phyloP scores from a whole-genome alignment of 2,888 invertebrate genomes.

The Chymomyza fuscimana region DNA sequence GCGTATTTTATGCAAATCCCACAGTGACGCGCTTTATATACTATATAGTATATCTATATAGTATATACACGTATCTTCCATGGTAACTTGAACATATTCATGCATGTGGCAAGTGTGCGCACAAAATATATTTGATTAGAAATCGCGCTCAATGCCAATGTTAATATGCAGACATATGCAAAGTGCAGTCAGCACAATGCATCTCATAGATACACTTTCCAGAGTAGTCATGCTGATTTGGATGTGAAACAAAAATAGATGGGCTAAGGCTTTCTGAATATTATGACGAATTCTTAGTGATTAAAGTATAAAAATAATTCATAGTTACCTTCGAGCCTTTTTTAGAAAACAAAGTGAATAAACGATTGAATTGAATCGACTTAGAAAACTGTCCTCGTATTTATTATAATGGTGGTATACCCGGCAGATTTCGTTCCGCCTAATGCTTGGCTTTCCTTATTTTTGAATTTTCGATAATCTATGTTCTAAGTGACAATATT shows the following conservation, averaged over 20 bases:
- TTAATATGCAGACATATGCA: conserved; percentile 2
- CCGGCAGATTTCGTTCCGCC: too few species aligned
- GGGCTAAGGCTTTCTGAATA: neutral
- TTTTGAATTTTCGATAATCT: too few species aligned
- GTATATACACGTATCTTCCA: neutral
- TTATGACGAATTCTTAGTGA: too few species aligned
- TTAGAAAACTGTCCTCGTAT: too few species aligned
- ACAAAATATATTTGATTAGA: conserved; percentile 63
- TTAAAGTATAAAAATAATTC: too few species aligned
- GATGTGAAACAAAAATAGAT: neutral
- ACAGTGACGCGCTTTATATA: neutral
- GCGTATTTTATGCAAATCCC: conserved; percentile 57
- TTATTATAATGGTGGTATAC: too few species aligned
- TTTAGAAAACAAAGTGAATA: too few species aligned
- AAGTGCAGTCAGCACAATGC: neutral
- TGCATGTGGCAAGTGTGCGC: conserved; percentile 14
- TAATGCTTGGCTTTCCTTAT: too few species aligned
- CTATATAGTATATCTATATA: neutral
- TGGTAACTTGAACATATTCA: neutral
- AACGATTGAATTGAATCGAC: too few species aligned
- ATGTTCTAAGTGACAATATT: too few species aligned
- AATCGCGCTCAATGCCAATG: conserved; percentile 2
- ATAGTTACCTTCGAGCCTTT: too few species aligned
- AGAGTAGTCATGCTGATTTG: neutral
- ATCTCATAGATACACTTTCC: neutral